Percentiles rank a stretch among this genome's conserved stretches.
Evolutionary conservation across 1,140 invertebrate genomes (phyloP).

Genomic region (Drosophila ercepeae): DNA sequence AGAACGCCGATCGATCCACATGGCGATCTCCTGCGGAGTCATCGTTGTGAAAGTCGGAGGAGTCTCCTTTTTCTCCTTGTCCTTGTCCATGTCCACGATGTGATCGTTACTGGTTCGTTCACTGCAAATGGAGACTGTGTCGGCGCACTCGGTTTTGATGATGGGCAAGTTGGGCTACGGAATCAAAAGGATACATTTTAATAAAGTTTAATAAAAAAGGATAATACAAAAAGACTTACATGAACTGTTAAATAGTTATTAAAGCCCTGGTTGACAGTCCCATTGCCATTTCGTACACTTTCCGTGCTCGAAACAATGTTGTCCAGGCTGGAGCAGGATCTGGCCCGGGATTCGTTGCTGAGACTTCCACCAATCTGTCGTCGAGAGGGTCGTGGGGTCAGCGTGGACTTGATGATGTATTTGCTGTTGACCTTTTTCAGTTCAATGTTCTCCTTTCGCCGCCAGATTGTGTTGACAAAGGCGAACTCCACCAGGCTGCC

Average conservation of each 20-base stretch:
- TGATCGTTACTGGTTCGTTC: conserved; percentile 65
- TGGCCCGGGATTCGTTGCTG: conserved; percentile 84
- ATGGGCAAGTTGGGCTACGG: conserved; percentile 69
- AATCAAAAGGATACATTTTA: neutral
- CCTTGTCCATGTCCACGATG: conserved; percentile 72
- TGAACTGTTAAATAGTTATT: conserved; percentile 88
- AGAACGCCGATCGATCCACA: conserved; percentile 92
- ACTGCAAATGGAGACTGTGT: conserved; percentile 66
- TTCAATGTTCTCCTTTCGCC: conserved; percentile 92
- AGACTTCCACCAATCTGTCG: conserved; percentile 86
- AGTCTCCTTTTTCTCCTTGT: conserved; percentile 57
- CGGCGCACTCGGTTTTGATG: conserved; percentile 75
- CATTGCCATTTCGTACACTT: conserved; percentile 75
- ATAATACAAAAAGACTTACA: conserved; percentile 39
- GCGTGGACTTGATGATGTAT: conserved; percentile 91
- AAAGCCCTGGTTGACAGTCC: conserved; percentile 67
- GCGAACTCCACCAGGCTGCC: conserved; percentile 94
- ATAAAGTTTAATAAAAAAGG: neutral
- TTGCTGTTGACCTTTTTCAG: conserved; percentile 93
- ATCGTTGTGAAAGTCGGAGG: conserved; percentile 87
- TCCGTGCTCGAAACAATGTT: conserved; percentile 81
- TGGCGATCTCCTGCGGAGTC: conserved; percentile 93
- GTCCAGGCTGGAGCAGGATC: conserved; percentile 89
- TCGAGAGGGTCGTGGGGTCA: conserved; percentile 90
- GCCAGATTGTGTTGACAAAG: conserved; percentile 94